A percentile compares a stretch with the other conserved stretches of the same genome.
Evolutionary conservation across 2,888 invertebrate genomes (phyloP).

Genomic region (Notocelia uddmanniana): DNA sequence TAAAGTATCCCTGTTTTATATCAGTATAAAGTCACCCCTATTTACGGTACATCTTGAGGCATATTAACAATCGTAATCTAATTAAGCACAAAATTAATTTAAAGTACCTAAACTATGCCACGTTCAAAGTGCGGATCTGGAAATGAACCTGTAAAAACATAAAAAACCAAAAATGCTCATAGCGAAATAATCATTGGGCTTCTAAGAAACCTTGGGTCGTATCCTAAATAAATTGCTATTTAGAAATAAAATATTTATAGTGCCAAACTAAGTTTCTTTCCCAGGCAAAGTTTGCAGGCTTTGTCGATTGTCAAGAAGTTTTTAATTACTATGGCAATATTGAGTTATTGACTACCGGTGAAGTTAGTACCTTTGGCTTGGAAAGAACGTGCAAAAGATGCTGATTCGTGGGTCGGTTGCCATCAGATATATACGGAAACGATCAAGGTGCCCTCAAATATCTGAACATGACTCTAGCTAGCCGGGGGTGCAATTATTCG

Average conservation of each 20-base stretch:
- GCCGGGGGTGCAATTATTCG: no score
- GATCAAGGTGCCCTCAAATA: no score
- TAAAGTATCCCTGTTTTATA: background rate
- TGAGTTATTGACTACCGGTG: background rate
- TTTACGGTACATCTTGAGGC: background rate
- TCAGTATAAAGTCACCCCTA: background rate
- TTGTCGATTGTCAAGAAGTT: background rate
- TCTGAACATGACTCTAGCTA: no score
- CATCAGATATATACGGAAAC: no score
- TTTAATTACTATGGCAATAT: background rate
- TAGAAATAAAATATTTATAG: background rate
- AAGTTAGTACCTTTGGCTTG: background rate
- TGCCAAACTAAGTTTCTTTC: background rate
- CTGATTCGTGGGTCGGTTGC: background rate
- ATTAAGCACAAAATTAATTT: conserved; percentile 20
- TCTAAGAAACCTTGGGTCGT: background rate
- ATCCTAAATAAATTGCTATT: background rate
- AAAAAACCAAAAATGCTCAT: conserved; percentile 5
- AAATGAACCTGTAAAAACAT: conserved; percentile 37
- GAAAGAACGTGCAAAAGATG: background rate
- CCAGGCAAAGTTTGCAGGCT: background rate
- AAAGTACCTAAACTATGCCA: conserved; percentile 19
- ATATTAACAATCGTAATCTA: no score
- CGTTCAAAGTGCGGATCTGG: conserved; percentile 11
- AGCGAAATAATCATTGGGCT: background rate